phyloP scores from a whole-genome alignment of 2,888 invertebrate genomes.

The Mesorhabditis sp. region DNA sequence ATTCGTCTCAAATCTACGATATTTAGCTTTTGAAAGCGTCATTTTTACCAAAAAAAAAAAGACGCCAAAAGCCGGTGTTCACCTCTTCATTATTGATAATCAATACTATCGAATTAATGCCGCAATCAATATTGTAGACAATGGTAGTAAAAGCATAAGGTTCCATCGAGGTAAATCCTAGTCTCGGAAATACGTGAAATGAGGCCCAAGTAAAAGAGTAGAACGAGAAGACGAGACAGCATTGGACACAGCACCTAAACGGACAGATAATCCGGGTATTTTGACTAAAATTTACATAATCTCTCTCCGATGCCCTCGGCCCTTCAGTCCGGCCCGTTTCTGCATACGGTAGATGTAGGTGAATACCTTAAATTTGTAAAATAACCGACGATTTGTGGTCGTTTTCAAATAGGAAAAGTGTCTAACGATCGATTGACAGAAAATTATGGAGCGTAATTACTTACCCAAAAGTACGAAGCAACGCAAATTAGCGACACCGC shows the following conservation, averaged over 20 bases:
- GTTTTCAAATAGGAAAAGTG: too few species aligned
- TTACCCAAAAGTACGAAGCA: background rate
- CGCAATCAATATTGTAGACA: background rate
- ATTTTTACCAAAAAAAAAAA: too few species aligned
- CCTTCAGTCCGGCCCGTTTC: background rate
- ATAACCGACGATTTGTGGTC: too few species aligned
- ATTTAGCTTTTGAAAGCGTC: too few species aligned
- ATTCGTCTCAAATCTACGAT: too few species aligned
- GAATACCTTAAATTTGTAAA: background rate
- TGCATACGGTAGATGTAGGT: background rate
- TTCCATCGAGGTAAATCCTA: background rate
- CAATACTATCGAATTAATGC: background rate
- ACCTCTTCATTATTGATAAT: constrained; percentile 5
- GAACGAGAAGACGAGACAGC: constrained; percentile 4
- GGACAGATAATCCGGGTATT: background rate
- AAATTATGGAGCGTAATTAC: background rate
- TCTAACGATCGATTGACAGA: too few species aligned
- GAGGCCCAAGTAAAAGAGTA: constrained; percentile 1
- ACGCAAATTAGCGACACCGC: background rate
- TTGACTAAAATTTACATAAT: background rate
- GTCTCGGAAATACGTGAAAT: background rate
- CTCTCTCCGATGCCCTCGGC: background rate
- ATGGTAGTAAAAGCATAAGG: background rate
- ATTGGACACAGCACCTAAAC: background rate
- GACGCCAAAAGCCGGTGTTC: too few species aligned